Evolutionary conservation across 2,888 invertebrate genomes (phyloP).

Genomic region (Euzophera pinguis): DNA sequence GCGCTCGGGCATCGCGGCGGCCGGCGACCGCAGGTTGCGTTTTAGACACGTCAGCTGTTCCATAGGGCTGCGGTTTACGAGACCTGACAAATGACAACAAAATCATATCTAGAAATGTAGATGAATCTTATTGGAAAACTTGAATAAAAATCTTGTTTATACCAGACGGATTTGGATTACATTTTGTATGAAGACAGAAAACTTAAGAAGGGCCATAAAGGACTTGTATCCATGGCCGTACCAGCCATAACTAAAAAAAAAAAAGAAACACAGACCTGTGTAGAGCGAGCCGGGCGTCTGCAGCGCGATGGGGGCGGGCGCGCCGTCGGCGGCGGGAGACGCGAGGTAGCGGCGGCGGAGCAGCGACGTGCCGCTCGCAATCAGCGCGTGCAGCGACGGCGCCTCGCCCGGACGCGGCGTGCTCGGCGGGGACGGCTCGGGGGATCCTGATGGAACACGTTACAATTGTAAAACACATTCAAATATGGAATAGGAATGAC

Average conservation of each 20-base stretch:
- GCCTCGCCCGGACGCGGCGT: conserved; percentile 84
- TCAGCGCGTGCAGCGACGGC: conserved; percentile 73
- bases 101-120: neutral
- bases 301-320: conserved; percentile 82
- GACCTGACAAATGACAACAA: conserved; percentile 33
- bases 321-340: conserved; percentile 79
- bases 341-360: conserved; percentile 74
- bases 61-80: conserved; percentile 87
- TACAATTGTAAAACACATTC: neutral
- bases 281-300: conserved; percentile 80
- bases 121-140: neutral
- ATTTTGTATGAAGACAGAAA: too few species aligned
- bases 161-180: too few species aligned
- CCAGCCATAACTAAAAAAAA: too few species aligned
- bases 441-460: conserved; percentile 51
- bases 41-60: conserved; percentile 88
- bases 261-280: conserved; percentile 51
- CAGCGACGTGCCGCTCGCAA: conserved; percentile 72
- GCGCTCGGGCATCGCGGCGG: conserved; percentile 47
- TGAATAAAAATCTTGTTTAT: too few species aligned
- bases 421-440: conserved; percentile 71
- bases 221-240: too few species aligned
- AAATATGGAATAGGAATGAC: neutral
- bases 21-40: conserved; percentile 66
- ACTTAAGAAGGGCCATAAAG: too few species aligned